Base-by-base conservation (phyloP, 2,797 vertebrate genomes). In the Pygocentrus nattereri region DNA sequence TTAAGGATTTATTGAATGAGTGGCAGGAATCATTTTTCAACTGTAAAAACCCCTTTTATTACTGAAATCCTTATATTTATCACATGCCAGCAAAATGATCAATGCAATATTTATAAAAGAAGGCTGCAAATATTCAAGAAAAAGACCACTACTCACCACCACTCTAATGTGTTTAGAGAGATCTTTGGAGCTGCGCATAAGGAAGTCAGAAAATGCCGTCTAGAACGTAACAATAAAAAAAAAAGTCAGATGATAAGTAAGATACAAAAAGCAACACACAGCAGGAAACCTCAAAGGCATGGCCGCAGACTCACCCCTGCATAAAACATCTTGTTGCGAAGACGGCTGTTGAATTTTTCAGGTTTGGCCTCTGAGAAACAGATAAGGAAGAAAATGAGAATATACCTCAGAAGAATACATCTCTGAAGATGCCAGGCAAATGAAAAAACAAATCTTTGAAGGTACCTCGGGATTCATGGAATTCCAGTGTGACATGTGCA, bases 191-290 rank as follows among this genome's bases (percentile, higher is more conserved):
- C 96, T 98, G 80, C 98, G 93, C 2, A 93, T 97, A n/a, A 99
- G 92, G 88, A 99, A 99, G 90, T 99, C 98, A 0, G 98, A 99
- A 90, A 99, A 98, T 16, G 98, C 97, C 0, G 97, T 98, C 97
- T 99, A 95, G 80, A 88, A 69, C 30, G n/a, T n/a, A n/a, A n/a
- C n/a, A n/a, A n/a, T n/a, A n/a, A n/a, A 25, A 70, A 69, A 4
- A 38, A 21, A 23, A 13, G 0, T 84, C 18, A 67, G 15, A 79
- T 21, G 7, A 30, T 5, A 25, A 21, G 58, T 38, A n/a, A 19
- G 10, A 61, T 4, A 74, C 19, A 47, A 30, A 25, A 11, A 58
- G 16, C 31, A 8, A 74, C 4, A 54, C 5, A 49, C 15, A 59
- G 44, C 38, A 25, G 11, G 16, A 65, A 54, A 59, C 11, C 1